Conservation (phyloP, 2,113 vertebrate genomes). For the Megaceryle torquata region DNA sequence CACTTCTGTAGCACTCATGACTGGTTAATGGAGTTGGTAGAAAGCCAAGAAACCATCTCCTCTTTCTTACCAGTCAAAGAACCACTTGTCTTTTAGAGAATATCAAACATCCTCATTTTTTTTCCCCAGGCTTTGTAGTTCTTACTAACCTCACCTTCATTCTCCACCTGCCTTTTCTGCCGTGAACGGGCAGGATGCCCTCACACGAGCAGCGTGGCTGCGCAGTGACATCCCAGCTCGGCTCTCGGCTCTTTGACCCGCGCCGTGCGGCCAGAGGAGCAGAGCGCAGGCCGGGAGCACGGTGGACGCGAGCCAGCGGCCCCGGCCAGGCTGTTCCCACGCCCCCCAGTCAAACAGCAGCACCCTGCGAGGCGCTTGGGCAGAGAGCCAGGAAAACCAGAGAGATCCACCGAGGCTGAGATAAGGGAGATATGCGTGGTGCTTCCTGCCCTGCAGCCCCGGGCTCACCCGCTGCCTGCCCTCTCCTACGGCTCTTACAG, state of each 20-base stretch:
- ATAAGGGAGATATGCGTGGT: accelerated
- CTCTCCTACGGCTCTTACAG: background rate
- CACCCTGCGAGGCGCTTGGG: background rate
- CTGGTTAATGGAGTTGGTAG: background rate
- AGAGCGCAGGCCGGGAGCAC: accelerated
- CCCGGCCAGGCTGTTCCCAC: background rate
- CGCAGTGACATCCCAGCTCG: accelerated
- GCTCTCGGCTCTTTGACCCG: background rate
- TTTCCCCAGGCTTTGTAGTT: background rate
- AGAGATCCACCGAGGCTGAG: background rate
- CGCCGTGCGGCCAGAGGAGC: background rate
- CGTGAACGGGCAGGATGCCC: accelerated
- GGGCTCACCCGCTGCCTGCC: background rate
- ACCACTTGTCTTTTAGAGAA: background rate
- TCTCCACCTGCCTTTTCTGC: background rate
- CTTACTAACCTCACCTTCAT: background rate
- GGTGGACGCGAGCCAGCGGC: background rate
- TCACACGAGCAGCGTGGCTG: accelerated
- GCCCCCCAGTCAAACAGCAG: background rate
- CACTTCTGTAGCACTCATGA: background rate
- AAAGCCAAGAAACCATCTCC: background rate
- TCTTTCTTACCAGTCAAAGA: background rate
- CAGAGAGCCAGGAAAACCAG: background rate
- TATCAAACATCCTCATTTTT: background rate
- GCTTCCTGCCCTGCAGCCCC: background rate